Percentiles rank a stretch among this genome's conserved stretches.
These are phyloP conservation scores for Chitala chitala DNA, from an alignment of 2,113 vertebrate species.

Conservation along the genomic window DNA sequence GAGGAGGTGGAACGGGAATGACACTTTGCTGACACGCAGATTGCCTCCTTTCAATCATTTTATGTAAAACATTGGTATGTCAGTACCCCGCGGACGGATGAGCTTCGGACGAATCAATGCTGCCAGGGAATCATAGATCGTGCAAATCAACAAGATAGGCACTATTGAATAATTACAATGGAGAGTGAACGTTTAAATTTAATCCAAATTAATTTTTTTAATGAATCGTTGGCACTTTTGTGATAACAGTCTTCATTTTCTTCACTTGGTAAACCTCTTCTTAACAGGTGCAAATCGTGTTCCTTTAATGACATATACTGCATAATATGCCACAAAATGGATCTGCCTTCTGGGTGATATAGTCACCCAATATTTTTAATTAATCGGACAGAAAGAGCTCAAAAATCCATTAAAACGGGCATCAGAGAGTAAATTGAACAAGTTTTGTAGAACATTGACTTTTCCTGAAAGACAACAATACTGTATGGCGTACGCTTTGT, in stretches of 20 bases:
- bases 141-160: conserved; percentile 78
- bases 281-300: no score
- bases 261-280: no score
- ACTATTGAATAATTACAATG: conserved; percentile 70
- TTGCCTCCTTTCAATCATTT: conserved; percentile 61
- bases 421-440: conserved; percentile 4
- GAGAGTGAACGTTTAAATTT: conserved; percentile 80
- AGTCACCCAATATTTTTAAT: conserved; percentile 67
- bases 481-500: background rate
- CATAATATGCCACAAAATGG: no score
- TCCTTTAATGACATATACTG: no score
- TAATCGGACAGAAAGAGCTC: conserved; percentile 41
- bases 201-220: conserved; percentile 87
- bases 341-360: background rate
- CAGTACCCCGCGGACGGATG: background rate
- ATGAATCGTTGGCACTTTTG: conserved; percentile 85
- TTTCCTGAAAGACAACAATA: background rate
- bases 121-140: conserved; percentile 74
- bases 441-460: background rate
- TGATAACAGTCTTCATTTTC: conserved; percentile 62
- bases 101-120: conserved; percentile 51
- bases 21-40: conserved; percentile 70
- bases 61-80: conserved; percentile 30
- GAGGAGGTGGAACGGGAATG: conserved; percentile 58
- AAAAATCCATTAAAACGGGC: conserved; percentile 1